A percentile compares a stretch with the other conserved stretches of the same genome.
Evolutionary conservation across 2,888 invertebrate genomes (phyloP).

Genomic region (Himalopsyche tibetana): DNA sequence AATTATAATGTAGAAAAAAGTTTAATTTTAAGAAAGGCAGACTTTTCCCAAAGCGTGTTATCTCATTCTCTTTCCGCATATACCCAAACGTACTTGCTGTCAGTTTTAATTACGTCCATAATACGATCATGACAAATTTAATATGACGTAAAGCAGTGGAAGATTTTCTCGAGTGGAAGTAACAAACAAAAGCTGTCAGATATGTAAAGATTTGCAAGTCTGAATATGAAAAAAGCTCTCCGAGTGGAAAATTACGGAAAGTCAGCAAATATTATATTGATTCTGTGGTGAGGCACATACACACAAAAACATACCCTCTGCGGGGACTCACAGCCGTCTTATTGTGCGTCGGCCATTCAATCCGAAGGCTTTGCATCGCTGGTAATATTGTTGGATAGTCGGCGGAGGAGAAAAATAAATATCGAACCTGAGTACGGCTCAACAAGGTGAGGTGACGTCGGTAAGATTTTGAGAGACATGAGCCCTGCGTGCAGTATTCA

Average conservation of each 20-base stretch:
- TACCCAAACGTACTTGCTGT: background rate
- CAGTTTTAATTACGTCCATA: background rate
- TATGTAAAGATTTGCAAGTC: slow-evolving; percentile 41
- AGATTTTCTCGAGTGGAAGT: slow-evolving; percentile 5
- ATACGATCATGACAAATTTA: background rate
- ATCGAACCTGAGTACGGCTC: too few species aligned
- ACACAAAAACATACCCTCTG: slow-evolving; percentile 16
- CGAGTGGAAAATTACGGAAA: slow-evolving; percentile 13
- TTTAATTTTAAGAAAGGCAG: too few species aligned
- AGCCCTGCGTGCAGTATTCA: too few species aligned
- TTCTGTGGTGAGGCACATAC: slow-evolving; percentile 16
- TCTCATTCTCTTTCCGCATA: too few species aligned
- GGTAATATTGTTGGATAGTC: slow-evolving; percentile 25
- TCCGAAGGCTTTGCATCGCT: background rate
- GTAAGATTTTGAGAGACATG: too few species aligned
- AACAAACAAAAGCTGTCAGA: slow-evolving; percentile 34
- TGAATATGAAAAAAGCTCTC: slow-evolving; percentile 22
- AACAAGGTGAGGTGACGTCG: too few species aligned
- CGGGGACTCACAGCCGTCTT: slow-evolving; percentile 12
- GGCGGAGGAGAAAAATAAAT: slow-evolving; percentile 12
- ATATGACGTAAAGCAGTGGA: background rate
- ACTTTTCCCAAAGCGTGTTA: too few species aligned
- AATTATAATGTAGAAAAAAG: too few species aligned
- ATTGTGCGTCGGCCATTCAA: slow-evolving; percentile 39
- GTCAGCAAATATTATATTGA: slow-evolving; percentile 38